phyloP scores from a whole-genome alignment of 2,797 vertebrate genomes.

The Esox lucius region DNA sequence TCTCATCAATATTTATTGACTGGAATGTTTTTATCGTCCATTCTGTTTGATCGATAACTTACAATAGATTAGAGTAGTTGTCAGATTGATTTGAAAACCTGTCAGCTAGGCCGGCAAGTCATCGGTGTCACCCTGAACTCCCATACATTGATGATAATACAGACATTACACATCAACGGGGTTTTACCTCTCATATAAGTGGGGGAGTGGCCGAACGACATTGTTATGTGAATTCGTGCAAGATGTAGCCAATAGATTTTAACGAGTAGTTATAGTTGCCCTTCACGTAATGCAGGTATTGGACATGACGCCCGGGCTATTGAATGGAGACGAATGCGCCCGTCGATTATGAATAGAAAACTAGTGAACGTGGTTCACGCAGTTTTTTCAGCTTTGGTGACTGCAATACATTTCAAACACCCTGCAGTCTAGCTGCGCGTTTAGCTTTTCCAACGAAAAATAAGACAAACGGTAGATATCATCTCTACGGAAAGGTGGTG shows the following conservation, averaged over 20 bases:
- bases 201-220: not conserved
- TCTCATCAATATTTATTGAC: not conserved
- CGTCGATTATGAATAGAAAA: not conserved
- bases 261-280: not conserved
- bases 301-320: not conserved
- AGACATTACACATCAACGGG: not conserved
- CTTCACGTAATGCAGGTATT: not conserved
- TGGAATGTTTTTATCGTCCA: not conserved
- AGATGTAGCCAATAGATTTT: not conserved
- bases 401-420: constrained; percentile 2
- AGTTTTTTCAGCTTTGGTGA: not conserved
- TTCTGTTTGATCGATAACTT: not conserved
- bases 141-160: not conserved
- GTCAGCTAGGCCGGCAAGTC: not conserved
- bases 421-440: not conserved
- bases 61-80: not conserved
- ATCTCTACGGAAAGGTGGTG: not conserved
- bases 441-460: not conserved
- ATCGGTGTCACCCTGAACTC: not conserved
- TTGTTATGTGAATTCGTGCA: not conserved
- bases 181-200: not conserved
- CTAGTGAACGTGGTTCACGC: not conserved
- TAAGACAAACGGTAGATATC: not conserved
- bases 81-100: not conserved
- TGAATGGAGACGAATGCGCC: not conserved